These are phyloP conservation scores for Hydrolagus colliei DNA, from an alignment of 2,797 vertebrate species.

Conservation along the genomic window DNA sequence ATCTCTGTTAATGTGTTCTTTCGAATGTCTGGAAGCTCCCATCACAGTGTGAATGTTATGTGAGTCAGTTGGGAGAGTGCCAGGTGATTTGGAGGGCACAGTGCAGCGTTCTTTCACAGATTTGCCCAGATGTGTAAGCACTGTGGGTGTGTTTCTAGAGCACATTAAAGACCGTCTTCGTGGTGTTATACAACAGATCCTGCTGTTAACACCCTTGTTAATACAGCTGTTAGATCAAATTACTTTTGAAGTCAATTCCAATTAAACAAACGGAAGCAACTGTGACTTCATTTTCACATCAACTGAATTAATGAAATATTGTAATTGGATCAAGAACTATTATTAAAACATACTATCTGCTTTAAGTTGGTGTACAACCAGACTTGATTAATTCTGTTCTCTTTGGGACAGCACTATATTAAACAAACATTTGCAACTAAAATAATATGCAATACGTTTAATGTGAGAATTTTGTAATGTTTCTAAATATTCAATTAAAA, in stretches of 20 bases:
- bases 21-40: not conserved
- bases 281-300: slow-evolving; percentile 23
- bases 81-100: not conserved
- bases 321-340: not conserved
- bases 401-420: not conserved
- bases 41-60: not conserved
- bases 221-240: slow-evolving; percentile 23
- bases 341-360: not conserved
- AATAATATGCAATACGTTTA: not conserved
- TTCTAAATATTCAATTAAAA: not conserved
- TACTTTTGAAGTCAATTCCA: slow-evolving; percentile 22
- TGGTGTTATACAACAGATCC: slow-evolving; percentile 21
- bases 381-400: not conserved
- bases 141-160: not conserved
- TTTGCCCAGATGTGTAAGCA: slow-evolving; percentile 24
- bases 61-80: not conserved
- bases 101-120: not conserved
- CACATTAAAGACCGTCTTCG: slow-evolving; percentile 20
- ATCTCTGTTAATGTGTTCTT: not conserved
- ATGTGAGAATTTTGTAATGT: not conserved
- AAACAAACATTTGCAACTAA: not conserved
- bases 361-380: not conserved
- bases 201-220: slow-evolving; percentile 25
- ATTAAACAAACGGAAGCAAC: slow-evolving; percentile 30
- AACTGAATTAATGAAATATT: slow-evolving; percentile 2